Base-by-base conservation (phyloP, 2,797 vertebrate species). In the Fistularia commersonii region DNA sequence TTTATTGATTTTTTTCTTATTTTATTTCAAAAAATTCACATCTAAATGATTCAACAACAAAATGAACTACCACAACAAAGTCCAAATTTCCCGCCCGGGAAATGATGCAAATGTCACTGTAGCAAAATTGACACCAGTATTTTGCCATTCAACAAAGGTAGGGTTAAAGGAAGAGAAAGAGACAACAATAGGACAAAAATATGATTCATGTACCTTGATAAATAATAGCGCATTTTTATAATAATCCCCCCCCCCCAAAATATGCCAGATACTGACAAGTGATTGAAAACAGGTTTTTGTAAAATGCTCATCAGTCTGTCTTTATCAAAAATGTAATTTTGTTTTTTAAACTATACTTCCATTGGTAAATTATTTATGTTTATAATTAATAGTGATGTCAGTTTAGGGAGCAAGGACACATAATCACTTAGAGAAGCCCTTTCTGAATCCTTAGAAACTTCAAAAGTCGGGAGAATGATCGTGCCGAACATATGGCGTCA, bases 11-110 rank as follows among this genome's bases (percentile, higher is more conserved):
- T 66, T 83, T 82, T 76, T 54, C 66, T 10, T 69, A 51, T 82
- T 89, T 85, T 72, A 74, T 75, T 79, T 86, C 77, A 43, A 84
- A 85, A 76, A 87, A 81, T 89, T 88, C 88, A 92, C 90, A 90
- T 92, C 89, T 92, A 91, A 90, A 91, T 91, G 90, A 90, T 89
- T 89, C 74, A 90, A 91, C 90, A 89, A 90, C 89, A 89, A 91
- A 92, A 92, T 92, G 90, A 89, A 90, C 90, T 92, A 92, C 89
- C 84, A 92, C 90, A 90, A 90, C 88, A 90, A 89, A 91, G 85
- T 88, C 81, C 82, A 87, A 86, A 87, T 87, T 77, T 85, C 61
- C 79, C 83, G 85, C 85, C 64, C 59, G 76, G 78, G 65, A 83
- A 85, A 81, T 74, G 61, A 88, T 83, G 81, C 80, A 82, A 82